A percentile compares a stretch with the other conserved stretches of the same genome.
Conservation (phyloP, 2,888 invertebrate species). For the Stratiomys singularior region DNA sequence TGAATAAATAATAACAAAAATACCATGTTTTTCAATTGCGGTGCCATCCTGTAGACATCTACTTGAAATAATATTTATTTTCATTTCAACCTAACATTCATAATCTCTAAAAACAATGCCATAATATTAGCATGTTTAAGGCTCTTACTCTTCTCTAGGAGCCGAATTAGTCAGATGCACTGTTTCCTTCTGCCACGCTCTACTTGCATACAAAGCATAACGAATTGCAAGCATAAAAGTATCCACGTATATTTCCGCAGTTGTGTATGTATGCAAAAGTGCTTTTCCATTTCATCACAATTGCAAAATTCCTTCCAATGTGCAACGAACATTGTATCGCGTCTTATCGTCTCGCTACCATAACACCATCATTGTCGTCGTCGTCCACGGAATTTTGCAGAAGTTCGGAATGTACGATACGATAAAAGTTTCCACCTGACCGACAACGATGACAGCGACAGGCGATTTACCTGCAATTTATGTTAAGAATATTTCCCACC, state of each 20-base stretch:
- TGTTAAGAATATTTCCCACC: conserved; percentile 40
- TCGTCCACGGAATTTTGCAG: conserved; percentile 7
- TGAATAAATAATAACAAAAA: too few species aligned
- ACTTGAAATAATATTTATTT: too few species aligned
- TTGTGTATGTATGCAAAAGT: neutral
- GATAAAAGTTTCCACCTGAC: conserved; percentile 26
- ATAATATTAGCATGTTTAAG: too few species aligned
- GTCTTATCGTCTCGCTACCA: neutral
- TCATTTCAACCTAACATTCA: too few species aligned
- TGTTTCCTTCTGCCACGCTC: too few species aligned
- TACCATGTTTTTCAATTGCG: too few species aligned
- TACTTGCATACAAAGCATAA: neutral
- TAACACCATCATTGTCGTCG: neutral
- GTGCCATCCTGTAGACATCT: too few species aligned
- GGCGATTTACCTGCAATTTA: conserved; percentile 44
- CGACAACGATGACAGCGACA: too few species aligned
- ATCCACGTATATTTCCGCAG: neutral
- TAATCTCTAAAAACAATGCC: too few species aligned
- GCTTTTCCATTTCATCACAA: conserved; percentile 17
- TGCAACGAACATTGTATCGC: neutral
- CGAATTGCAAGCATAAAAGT: neutral
- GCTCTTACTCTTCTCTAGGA: too few species aligned
- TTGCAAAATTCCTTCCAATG: conserved; percentile 35
- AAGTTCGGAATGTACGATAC: neutral
- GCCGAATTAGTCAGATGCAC: too few species aligned